phyloP scores from a whole-genome alignment of 2,797 vertebrate species.

The Chelonia mydas region DNA sequence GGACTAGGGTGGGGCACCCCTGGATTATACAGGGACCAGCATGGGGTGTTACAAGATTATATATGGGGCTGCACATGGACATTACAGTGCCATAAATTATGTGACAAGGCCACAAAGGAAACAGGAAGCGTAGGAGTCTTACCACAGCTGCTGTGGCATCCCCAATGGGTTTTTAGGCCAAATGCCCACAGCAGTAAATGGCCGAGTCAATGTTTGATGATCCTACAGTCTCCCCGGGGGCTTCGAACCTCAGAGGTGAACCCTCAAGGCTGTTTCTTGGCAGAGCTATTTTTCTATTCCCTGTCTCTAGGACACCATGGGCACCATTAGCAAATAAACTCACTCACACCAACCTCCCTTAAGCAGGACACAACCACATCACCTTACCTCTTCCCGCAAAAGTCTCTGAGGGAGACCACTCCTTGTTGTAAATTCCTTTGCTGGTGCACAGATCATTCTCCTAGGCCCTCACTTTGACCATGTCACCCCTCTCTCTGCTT shows the following conservation, averaged over 20 bases:
- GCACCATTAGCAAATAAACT: not conserved
- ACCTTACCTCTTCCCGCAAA: not conserved
- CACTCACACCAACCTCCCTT: not conserved
- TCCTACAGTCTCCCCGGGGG: not conserved
- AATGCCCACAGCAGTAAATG: not conserved
- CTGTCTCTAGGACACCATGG: not conserved
- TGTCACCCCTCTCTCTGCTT: not conserved
- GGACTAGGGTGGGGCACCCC: not conserved
- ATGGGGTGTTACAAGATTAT: not conserved
- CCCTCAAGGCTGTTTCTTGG: not conserved
- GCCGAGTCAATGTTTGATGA: not conserved
- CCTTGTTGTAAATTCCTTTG: not conserved
- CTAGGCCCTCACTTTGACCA: not conserved
- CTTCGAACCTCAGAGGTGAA: not conserved
- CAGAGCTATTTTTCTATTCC: not conserved
- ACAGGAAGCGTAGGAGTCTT: not conserved
- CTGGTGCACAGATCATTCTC: not conserved
- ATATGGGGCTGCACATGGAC: not conserved
- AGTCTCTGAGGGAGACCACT: not conserved
- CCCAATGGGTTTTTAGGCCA: not conserved
- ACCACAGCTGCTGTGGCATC: not conserved
- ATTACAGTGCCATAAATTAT: no score
- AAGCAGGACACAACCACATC: not conserved
- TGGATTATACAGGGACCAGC: not conserved
- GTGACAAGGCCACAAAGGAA: not conserved